phyloP scores from a whole-genome alignment of 1,140 invertebrate species.

The Heliconius hewitsoni region DNA sequence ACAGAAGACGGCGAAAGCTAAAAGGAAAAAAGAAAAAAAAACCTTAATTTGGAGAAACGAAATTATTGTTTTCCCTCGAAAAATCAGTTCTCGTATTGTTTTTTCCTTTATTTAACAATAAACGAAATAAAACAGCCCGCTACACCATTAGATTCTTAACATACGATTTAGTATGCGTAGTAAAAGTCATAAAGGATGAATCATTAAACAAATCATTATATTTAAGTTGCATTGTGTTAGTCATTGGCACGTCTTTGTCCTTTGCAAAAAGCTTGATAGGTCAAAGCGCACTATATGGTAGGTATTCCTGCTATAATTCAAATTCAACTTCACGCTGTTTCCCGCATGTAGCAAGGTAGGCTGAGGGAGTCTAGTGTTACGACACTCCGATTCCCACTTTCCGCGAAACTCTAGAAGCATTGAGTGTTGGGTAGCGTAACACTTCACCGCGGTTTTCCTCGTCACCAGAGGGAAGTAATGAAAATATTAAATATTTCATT shows the following conservation, averaged over 20 bases:
- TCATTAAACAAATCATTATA: conserved; percentile 49
- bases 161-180: conserved; percentile 16
- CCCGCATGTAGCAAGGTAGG: no score
- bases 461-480: no score
- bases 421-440: no score
- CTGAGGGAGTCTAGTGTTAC: no score
- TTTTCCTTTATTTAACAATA: background rate
- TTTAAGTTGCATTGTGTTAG: conserved; percentile 57
- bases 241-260: conserved; percentile 64
- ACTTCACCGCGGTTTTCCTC: no score
- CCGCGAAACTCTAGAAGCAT: no score
- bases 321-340: no score
- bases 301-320: no score
- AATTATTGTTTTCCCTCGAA: background rate
- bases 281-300: conserved; percentile 34
- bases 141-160: conserved; percentile 32
- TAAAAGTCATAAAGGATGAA: conserved; percentile 43
- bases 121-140: background rate
- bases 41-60: background rate
- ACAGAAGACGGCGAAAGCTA: background rate
- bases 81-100: background rate
- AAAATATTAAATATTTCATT: no score
- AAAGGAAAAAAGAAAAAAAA: background rate
- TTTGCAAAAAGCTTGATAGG: conserved; percentile 52
- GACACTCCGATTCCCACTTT: no score